Base-by-base conservation (phyloP, 2,113 vertebrate species). In the Gambusia holbrooki region DNA sequence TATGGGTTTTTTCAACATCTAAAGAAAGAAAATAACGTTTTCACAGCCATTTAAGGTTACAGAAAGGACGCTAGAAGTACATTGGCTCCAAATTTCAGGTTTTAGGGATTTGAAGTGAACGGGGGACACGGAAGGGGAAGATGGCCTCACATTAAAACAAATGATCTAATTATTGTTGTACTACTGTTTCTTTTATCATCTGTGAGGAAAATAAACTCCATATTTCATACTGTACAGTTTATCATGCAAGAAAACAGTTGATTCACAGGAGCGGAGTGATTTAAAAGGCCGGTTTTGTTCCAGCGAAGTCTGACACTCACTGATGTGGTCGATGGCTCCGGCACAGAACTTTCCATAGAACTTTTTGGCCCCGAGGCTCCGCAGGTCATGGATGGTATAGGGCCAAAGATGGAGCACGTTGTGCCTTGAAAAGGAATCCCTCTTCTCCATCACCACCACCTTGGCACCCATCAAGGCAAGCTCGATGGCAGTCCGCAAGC, bases 321-420 rank as follows among this genome's bases (percentile, higher is more conserved):
- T 99, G 91, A 99, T 99, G 77, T 99, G 98, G 91, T 99, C 96
- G 27, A 99, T 99, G 75, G 98, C 96, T 58, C 98, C 98, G 0
- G 96, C 98, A 29, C 98, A 99, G 93, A 99, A 99, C 88, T 99
- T 99, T 10, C 98, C 98, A 0, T 97, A 97, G 84, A 99, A 99
- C 84, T 98, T 99, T 94, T 99, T 99, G 66, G 97, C 98, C 69
- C 97, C 98, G 14, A 99, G 94, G 51, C 96, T 95, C 17, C 97
- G 93, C 48, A 99, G 96, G 86, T 99, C 98, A 0, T 99, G 98
- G 81, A 99, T 99, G 78, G 98, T 99, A 80, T 95, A 99, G 0
- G 98, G 98, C 98, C 98, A 99, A 29, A 99, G 96, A 73, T 99
- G 98, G 45, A 99, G 93, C 63, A 99, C 98, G 0, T 99, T 99